Evolutionary conservation across 1,140 invertebrate genomes (phyloP), one percentile per base, ranked within the genome.

Genomic region (Drosophila kepulauana): DNA sequence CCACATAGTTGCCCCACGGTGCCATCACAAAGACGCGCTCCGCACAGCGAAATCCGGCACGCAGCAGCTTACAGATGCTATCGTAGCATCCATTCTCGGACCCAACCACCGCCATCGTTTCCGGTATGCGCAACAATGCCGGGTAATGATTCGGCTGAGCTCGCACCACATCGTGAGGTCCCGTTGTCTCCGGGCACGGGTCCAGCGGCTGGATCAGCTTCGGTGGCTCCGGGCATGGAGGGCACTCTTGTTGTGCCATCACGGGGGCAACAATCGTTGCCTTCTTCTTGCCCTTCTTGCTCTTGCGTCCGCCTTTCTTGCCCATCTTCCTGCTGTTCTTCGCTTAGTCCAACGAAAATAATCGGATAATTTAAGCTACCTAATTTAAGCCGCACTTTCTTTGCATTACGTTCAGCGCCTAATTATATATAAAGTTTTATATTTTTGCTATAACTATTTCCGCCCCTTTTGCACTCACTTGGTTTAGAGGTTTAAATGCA

Each of bases 1-100:
- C 82, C 33, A 91, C 91, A 57, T 92, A 92, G 57, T 92, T 92
- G 45, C 91, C 91, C 91, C 91, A 92, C 5, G 91, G 91, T 1
- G 91, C 91, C 90, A 92, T 92, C 20, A 88, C 79, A 25, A 92
- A 84, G 25, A 92, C 78, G 11, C 91, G 87, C 56, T 92, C 91
- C 33, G 89, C 85, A 69, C 91, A 91, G 54, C 84, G 89, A 61
- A 92, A 91, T 16, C 84, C 91, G 35, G 89, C 81, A n/a, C 85
- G 75, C 25, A 92, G 49, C 4, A 92, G 69, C 59, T 92, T 92
- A 25, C 91, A 92, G 45, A 92, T 78, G 76, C 91, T 92, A 5
- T 92, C 89, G 58, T 92, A 92, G 73, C 81, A 87, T 10, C 91
- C 91, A 54, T 82, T 91, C 71, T 92, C 91, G 0, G 91, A 92